Conservation (phyloP, 2,113 vertebrate species). For the Albula goreensis region DNA sequence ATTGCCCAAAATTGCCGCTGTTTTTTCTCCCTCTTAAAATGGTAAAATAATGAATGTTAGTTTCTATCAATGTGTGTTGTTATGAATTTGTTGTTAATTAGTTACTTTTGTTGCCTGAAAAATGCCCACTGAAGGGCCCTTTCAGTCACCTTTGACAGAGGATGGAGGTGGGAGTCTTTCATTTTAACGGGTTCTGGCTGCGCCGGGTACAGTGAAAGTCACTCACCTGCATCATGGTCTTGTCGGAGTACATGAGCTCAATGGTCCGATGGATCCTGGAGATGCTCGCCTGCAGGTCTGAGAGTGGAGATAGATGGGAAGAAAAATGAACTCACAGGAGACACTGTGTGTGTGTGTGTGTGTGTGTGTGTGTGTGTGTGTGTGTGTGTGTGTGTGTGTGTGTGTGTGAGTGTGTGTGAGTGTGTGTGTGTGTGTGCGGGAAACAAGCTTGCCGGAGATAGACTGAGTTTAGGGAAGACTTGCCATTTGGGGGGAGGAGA, state of each 20-base stretch:
- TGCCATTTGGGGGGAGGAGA: not conserved
- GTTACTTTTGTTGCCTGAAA: no score
- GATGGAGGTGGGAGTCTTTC: not conserved
- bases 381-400: not conserved
- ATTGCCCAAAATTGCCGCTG: no score
- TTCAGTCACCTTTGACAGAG: not conserved
- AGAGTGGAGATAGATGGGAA: constrained; percentile 2
- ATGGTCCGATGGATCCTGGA: constrained; percentile 94
- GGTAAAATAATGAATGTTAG: no score
- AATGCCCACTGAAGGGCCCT: not conserved
- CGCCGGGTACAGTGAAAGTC: not conserved
- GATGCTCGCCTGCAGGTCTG: constrained; percentile 96
- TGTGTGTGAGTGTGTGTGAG: no score
- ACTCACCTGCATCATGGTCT: constrained; percentile 95
- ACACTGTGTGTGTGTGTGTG: not conserved
- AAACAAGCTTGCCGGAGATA: not conserved
- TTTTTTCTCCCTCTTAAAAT: no score
- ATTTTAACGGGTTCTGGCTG: not conserved
- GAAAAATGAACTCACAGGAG: not conserved
- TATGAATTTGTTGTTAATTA: no score
- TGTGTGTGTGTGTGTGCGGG: not conserved
- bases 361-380: not conserved
- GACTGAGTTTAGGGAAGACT: not conserved
- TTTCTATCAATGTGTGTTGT: no score
- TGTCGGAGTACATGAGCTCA: constrained; percentile 97